Evolutionary conservation across 2,797 vertebrate genomes (phyloP), one percentile per base, ranked within the genome.

Genomic region (Gorsachius magnificus): DNA sequence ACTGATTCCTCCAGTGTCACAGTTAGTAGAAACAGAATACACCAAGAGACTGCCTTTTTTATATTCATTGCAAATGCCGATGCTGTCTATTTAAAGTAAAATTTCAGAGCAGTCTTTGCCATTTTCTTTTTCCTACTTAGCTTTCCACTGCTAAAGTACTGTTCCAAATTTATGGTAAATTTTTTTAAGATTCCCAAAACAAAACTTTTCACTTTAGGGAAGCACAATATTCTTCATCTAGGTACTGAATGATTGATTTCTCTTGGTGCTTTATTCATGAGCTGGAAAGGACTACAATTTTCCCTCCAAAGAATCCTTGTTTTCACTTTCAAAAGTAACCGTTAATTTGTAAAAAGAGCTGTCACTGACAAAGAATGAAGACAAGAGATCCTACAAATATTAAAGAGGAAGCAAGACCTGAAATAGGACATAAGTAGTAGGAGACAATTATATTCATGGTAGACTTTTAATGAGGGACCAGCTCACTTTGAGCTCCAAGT

Each of bases 321-420:
- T 89, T 81, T 87, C 25, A 9, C 18, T 93, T 71, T 75, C 50
- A 45, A 89, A 93, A 61, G n/a, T 72, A 72, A 25, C 25, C 26
- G 68, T 75, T 96, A 78, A 43, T 61, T 91, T 87, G n/a, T 60
- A 79, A 81, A 90, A 91, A 53, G 50, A 69, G n/a, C 31, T 90
- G 78, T 79, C 78, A 72, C 33, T 90, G n/a, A n/a, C 2, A 5
- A 58, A 65, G 35, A 35, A 31, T 16, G n/a, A 75, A 75, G 70
- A 57, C 26, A 87, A 51, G 31, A 31, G 17, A 56, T 24, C 24
- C 66, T 48, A 87, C 5, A 2, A 68, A 84, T 51, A 56, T 36
- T 68, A 58, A 75, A 43, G 25, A 60, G 9, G 36, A 80, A 68
- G 8, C 10, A 79, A 35, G 45, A 79, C 7, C 24, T 86, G 68